Evolutionary conservation across 2,797 vertebrate species (phyloP), one percentile per base, ranked within the genome.

Genomic region (Acropternis orthonyx): DNA sequence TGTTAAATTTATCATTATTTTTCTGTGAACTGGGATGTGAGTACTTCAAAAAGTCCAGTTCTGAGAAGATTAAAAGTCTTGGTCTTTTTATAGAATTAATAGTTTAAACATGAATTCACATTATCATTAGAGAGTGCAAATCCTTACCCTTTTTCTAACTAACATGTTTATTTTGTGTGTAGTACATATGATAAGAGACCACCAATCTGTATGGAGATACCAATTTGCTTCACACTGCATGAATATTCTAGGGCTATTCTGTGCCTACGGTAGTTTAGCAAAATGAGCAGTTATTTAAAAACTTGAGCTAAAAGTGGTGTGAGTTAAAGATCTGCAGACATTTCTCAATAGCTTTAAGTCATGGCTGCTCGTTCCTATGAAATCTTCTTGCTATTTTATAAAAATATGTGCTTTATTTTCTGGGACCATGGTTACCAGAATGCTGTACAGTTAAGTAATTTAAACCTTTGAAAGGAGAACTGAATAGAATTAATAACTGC

Each of bases 401-500:
- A 85, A 92, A 88, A 56, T 6, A 7, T 71, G 21, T 82, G 44
- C 62, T 86, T 91, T 79, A 65, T 91, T 85, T 87, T 91, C 49
- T 89, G 88, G 63, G 85, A 43, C 77, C 14, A 7, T 96, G 80
- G 80, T 93, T 96, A 89, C 80, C 86, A 56, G 52, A 67, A 44
- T 69, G 20, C 59, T 87, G 16, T 67, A 74, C 44, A 65, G 77
- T 80, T 54, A 87, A 73, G 66, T 85, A 68, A 91, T 91, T 93
- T 94, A 83, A 95, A 72, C 67, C 71, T 93, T 89, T 93, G 89
- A 46, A 82, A 95, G 61, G 81, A 39, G 39, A 85, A 82, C 66
- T 86, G 56, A 79, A 81, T 92, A 73, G 74, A 95, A 96, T 93
- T 93, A 91, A 85, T 92, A 48, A 78, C 49, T 89, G 46, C 30